phyloP scores from a whole-genome alignment of 1,140 invertebrate species.

The Zaprionus tsacasi region DNA sequence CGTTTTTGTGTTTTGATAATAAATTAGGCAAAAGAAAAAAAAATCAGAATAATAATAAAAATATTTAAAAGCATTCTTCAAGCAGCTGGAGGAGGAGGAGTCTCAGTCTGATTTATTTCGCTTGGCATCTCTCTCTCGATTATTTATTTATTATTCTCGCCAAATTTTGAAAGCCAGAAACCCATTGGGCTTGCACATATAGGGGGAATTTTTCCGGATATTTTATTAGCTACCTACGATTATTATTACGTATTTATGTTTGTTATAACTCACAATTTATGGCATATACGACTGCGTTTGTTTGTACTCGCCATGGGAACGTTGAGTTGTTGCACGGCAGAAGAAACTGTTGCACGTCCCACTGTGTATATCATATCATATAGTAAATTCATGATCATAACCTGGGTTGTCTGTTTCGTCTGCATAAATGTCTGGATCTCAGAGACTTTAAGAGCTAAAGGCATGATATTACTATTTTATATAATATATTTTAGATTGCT shows the following conservation, averaged over 20 bases:
- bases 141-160: slow-evolving; percentile 62
- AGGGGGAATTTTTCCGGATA: slow-evolving; percentile 26
- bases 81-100: slow-evolving; percentile 22
- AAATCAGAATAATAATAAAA: slow-evolving; percentile 29
- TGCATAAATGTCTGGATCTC: too few species aligned
- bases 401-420: too few species aligned
- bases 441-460: too few species aligned
- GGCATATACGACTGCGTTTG: slow-evolving; percentile 1
- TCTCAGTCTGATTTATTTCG: slow-evolving; percentile 65
- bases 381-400: too few species aligned
- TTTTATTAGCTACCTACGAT: slow-evolving; percentile 57
- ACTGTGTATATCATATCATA: too few species aligned
- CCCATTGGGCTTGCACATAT: slow-evolving; percentile 15
- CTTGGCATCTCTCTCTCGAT: slow-evolving; percentile 50
- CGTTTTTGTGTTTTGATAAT: slow-evolving; percentile 35
- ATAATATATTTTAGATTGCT: too few species aligned
- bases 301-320: slow-evolving; percentile 13
- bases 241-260: slow-evolving; percentile 22
- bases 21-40: slow-evolving; percentile 24
- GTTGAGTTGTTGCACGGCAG: neutral
- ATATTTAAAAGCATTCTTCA: slow-evolving; percentile 50
- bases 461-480: too few species aligned
- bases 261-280: slow-evolving; percentile 19
- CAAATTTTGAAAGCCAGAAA: slow-evolving; percentile 45
- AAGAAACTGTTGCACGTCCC: neutral